Conservation (phyloP, 1,140 invertebrate species). For the Chrysomallon squamiferum region DNA sequence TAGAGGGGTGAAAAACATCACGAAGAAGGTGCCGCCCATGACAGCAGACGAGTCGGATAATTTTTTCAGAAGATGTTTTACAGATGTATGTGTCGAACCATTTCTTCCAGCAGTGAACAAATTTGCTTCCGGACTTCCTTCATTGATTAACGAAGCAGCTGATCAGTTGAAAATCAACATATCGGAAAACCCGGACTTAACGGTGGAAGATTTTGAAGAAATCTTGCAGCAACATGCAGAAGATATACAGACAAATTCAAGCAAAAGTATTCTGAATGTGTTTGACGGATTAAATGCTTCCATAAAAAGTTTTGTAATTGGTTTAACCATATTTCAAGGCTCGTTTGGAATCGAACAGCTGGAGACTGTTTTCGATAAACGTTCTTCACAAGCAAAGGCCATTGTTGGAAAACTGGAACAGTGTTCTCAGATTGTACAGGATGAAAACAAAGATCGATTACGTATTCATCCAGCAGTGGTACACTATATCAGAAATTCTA, state of each 20-base stretch:
- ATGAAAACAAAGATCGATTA: background rate
- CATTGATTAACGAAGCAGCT: conserved; percentile 2
- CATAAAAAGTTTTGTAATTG: background rate
- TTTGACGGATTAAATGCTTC: background rate
- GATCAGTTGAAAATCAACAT: background rate
- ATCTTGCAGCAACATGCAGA: background rate
- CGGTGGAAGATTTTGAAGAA: background rate
- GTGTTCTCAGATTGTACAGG: background rate
- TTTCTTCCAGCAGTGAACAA: background rate
- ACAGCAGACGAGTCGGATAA: background rate
- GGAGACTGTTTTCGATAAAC: background rate
- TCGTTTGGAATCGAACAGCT: background rate
- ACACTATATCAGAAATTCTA: background rate
- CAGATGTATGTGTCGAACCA: background rate
- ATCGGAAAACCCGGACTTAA: background rate
- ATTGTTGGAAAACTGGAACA: background rate
- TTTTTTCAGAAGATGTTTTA: background rate
- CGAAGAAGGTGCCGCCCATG: background rate
- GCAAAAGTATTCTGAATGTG: background rate
- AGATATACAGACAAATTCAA: no score
- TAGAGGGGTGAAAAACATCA: background rate
- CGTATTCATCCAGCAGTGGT: background rate
- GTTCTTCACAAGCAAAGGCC: background rate
- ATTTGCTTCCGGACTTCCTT: background rate
- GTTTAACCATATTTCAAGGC: conserved; percentile 1